Conservation (phyloP, 1,140 invertebrate genomes). For the Cecropterus lyciades region DNA sequence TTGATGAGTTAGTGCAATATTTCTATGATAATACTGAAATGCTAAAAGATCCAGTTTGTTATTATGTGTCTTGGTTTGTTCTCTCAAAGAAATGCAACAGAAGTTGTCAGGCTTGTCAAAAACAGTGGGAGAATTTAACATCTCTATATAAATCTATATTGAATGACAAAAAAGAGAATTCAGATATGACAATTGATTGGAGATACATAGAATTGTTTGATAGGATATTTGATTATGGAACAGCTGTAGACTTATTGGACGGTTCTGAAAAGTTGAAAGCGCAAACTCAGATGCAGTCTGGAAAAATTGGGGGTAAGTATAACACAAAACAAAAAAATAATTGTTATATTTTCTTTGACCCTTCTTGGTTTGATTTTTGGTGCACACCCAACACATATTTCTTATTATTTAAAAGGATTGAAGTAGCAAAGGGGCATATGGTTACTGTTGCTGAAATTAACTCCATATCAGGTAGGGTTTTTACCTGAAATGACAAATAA, state of each 20-base stretch:
- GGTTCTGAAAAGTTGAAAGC: slow-evolving; percentile 56
- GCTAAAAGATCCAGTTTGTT: slow-evolving; percentile 70
- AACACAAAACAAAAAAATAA: background rate
- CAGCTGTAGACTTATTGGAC: slow-evolving; percentile 62
- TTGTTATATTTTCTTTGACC: too few relatives aligned
- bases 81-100: slow-evolving; percentile 54
- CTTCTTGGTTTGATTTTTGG: too few relatives aligned
- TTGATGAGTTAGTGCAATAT: slow-evolving; percentile 68
- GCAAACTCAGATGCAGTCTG: slow-evolving; percentile 34
- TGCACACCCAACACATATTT: too few relatives aligned
- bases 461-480: too few relatives aligned
- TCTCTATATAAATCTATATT: slow-evolving; percentile 64
- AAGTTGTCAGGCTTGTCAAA: slow-evolving; percentile 50
- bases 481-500: too few relatives aligned
- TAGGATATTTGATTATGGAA: slow-evolving; percentile 76
- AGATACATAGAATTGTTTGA: slow-evolving; percentile 76
- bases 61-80: slow-evolving; percentile 66
- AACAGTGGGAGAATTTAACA: slow-evolving; percentile 64
- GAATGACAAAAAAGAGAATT: slow-evolving; percentile 73
- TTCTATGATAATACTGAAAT: slow-evolving; percentile 71
- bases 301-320: slow-evolving; percentile 55
- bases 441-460: too few relatives aligned
- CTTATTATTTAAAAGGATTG: too few relatives aligned
- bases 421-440: too few relatives aligned
- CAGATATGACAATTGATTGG: slow-evolving; percentile 75